Conservation (phyloP, 2,797 vertebrate genomes). For the Corythornis leucogaster region DNA sequence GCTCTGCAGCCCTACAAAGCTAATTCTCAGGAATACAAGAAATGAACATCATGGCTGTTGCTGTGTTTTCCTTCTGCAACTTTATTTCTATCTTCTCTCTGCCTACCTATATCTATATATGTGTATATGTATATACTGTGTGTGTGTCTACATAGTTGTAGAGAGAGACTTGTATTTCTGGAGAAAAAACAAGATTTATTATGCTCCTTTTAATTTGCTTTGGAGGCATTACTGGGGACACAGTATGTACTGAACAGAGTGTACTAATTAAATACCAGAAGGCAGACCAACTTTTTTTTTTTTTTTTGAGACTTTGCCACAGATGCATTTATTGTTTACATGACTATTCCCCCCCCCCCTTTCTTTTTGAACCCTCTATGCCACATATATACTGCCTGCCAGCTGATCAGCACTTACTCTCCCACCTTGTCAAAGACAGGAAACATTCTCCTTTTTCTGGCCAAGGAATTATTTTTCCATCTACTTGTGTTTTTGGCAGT, state of each 20-base stretch:
- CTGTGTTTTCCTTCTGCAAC: not conserved
- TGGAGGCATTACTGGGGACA: not conserved
- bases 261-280: conserved; percentile 27
- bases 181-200: not conserved
- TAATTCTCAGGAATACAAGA: not conserved
- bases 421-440: not conserved
- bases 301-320: conserved; percentile 1
- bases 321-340: conserved; percentile 6
- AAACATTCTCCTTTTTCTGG: not conserved
- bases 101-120: not conserved
- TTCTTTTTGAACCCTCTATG: not conserved
- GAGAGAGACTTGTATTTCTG: not conserved
- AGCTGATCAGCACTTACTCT: not conserved
- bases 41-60: not conserved
- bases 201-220: not conserved
- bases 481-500: not conserved
- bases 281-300: conserved; percentile 4
- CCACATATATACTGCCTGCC: not conserved
- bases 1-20: not conserved
- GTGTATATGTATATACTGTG: too few species aligned
- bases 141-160: not conserved
- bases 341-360: not conserved
- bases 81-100: not conserved
- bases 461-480: not conserved
- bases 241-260: not conserved